Evolutionary conservation across 2,113 vertebrate species (phyloP).

Genomic region (Desmodus rotundus): DNA sequence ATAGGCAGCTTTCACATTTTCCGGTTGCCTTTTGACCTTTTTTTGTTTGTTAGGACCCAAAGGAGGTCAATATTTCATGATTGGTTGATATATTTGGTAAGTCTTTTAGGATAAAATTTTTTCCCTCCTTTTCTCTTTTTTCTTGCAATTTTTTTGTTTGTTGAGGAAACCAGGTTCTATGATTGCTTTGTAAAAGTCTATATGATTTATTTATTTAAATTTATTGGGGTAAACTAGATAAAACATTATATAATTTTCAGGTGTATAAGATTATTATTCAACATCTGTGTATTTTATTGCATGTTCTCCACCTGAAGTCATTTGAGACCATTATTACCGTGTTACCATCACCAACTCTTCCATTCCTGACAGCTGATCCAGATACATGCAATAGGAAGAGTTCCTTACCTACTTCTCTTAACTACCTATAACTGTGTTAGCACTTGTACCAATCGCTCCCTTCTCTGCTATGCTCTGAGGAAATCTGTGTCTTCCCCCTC

Average conservation of each 20-base stretch:
- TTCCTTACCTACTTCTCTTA: background rate
- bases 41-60: background rate
- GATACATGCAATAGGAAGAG: background rate
- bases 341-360: background rate
- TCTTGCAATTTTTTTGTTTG: background rate
- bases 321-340: background rate
- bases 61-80: background rate
- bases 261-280: background rate
- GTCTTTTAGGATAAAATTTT: background rate
- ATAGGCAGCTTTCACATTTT: background rate
- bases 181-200: background rate
- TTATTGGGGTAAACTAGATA: too few relatives aligned
- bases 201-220: background rate
- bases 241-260: background rate
- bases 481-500: background rate
- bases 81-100: background rate
- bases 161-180: background rate
- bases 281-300: background rate
- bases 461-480: background rate
- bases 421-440: background rate
- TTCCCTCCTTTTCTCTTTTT: background rate
- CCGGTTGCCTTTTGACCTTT: background rate
- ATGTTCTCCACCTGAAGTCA: background rate
- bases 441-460: background rate
- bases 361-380: background rate